Percentiles rank a stretch among this genome's conserved stretches.
These are phyloP conservation scores for Scolopax rusticola DNA, from an alignment of 2,797 vertebrate genomes.

Conservation along the genomic window DNA sequence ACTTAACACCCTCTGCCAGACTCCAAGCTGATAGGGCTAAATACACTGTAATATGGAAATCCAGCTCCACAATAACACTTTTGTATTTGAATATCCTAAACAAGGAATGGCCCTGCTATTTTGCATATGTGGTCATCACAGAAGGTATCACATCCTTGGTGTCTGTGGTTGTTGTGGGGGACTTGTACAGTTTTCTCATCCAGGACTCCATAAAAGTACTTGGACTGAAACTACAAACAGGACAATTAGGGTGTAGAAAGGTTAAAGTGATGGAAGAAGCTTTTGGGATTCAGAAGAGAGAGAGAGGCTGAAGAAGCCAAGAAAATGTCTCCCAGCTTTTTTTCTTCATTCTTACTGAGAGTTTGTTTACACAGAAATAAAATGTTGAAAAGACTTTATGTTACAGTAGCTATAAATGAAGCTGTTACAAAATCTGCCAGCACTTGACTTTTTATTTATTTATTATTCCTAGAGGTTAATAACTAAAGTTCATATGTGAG, in stretches of 20 bases:
- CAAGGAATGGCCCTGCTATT: not conserved
- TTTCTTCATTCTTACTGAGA: not conserved
- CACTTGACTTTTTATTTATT: constrained; percentile 7
- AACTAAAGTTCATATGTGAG: not conserved
- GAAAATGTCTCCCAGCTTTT: not conserved
- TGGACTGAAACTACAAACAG: not conserved
- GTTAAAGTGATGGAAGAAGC: not conserved
- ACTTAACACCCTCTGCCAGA: not conserved
- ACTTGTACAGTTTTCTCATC: not conserved
- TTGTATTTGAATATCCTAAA: not conserved
- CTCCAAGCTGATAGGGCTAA: not conserved
- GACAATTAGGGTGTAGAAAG: not conserved
- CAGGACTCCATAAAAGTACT: not conserved
- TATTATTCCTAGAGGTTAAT: constrained; percentile 9
- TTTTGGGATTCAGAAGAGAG: not conserved
- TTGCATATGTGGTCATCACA: not conserved
- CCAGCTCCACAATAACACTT: not conserved
- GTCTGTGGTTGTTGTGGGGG: not conserved
- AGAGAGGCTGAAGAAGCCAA: not conserved
- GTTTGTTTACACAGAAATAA: not conserved
- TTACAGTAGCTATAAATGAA: constrained; percentile 13
- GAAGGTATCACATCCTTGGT: not conserved
- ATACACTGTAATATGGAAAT: not conserved
- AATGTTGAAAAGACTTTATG: not conserved
- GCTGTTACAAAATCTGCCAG: not conserved